Percentiles rank a stretch among this genome's conserved stretches.
These are phyloP conservation scores for Drusus annulatus DNA, from an alignment of 1,140 invertebrate species.

Conservation along the genomic window DNA sequence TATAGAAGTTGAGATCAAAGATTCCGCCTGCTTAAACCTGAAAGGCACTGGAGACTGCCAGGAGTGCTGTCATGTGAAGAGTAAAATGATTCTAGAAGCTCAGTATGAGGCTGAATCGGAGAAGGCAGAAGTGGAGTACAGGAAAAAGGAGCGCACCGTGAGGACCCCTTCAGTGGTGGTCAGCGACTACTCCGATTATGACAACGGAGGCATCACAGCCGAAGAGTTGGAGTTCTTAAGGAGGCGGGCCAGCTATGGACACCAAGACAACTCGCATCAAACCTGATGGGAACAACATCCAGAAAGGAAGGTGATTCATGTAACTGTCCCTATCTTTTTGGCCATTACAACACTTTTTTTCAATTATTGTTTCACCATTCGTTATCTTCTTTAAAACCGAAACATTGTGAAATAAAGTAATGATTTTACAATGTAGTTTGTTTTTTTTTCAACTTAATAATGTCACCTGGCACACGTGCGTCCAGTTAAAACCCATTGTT, in stretches of 20 bases:
- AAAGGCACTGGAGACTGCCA: constrained; percentile 58
- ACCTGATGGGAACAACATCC: no score
- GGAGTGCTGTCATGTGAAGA: constrained; percentile 62
- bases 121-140: constrained; percentile 45
- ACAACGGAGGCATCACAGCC: constrained; percentile 75
- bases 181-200: constrained; percentile 86
- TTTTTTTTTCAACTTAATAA: no score
- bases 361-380: no score
- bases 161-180: constrained; percentile 87
- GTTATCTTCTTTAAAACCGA: no score
- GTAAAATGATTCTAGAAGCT: constrained; percentile 64
- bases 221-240: constrained; percentile 74
- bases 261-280: no score
- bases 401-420: no score
- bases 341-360: no score
- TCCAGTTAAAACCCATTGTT: no score
- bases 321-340: no score
- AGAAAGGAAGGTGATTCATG: no score
- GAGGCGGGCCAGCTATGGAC: constrained; percentile 9
- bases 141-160: constrained; percentile 73
- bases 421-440: no score
- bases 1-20: constrained; percentile 66
- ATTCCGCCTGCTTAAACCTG: constrained; percentile 67
- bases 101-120: constrained; percentile 65
- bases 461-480: no score